Base-by-base conservation (phyloP, 2,113 vertebrate genomes). In the Macrotus californicus region DNA sequence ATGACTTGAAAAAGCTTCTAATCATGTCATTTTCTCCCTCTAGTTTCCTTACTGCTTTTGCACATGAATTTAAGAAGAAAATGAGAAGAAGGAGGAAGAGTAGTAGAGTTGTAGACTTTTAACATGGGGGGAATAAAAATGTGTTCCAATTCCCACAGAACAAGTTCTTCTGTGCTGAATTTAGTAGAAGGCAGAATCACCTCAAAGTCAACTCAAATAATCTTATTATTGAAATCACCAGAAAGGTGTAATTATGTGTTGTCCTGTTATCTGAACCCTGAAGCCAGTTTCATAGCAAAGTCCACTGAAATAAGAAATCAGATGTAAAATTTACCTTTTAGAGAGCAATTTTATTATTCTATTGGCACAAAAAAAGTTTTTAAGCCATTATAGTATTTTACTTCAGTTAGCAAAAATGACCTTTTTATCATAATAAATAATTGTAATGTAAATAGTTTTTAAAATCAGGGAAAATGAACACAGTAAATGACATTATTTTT, bases 341-440 rank as follows among this genome's bases (percentile, higher is more conserved):
- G 75, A n/a, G 46, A 92, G 24, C 5, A 90, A 93, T 39, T 89
- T 91, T n/a, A 95, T 87, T 91, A 48, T 92, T 95, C 31, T 61
- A 54, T 61, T 85, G 59, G 34, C 59, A 46, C 22, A 73, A 34
- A 89, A 34, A 89, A 86, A 93, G 34, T 80, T 88, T 83, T 70
- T 7, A 61, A 85, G 15, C 29, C 56, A 18, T 29, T 91, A 56
- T 50, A 46, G 3, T 67, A 22, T 70, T 67, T 95, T 95, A 69
- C 19, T 31, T 77, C 34, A 90, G 93, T 89, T 64, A 84, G 52
- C 39, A 76, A 81, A 87, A 88, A 54, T 69, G 18, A 88, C 29
- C 52, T 93, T 87, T 87, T 69, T 24, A 72, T 69, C 26, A 79
- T 41, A 89, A 81, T 87, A 43, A 91, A 73, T 31, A 72, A 93